Evolutionary conservation across 2,113 vertebrate genomes (phyloP).

Genomic region (Circaetus gallicus): DNA sequence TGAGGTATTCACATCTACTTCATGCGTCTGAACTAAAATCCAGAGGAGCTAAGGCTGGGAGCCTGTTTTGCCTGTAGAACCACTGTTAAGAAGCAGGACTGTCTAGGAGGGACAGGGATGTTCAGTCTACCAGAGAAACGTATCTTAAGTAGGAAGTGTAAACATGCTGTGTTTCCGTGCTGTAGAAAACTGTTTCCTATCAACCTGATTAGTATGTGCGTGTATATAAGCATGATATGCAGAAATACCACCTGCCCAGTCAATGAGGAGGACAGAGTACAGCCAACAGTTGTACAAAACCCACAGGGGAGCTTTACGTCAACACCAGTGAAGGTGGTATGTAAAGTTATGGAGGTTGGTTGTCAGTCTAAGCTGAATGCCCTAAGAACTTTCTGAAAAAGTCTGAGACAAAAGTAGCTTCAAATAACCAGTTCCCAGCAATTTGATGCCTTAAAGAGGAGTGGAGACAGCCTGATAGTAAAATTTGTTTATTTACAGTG

Average conservation of each 20-base stretch:
- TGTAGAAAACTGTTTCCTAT: not conserved
- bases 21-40: not conserved
- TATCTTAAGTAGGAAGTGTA: not conserved
- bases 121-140: not conserved
- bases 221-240: too few relatives aligned
- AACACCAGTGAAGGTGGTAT: not conserved
- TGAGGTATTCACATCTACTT: not conserved
- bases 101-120: not conserved
- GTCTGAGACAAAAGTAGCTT: not conserved
- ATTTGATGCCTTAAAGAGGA: not conserved
- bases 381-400: not conserved
- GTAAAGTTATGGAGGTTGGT: not conserved
- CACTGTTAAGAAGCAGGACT: not conserved
- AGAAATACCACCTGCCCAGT: not conserved
- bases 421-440: not conserved
- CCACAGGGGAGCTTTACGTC: accelerated
- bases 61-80: not conserved
- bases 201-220: too few relatives aligned
- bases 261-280: not conserved
- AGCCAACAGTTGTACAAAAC: not conserved
- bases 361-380: not conserved
- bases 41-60: not conserved
- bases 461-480: conserved; percentile 4
- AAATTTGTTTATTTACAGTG: conserved; percentile 64
- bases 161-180: not conserved